A percentile compares a stretch with the other conserved stretches of the same genome.
These are phyloP conservation scores for Ephestia elutella DNA, from an alignment of 1,140 invertebrate species.

Conservation along the genomic window DNA sequence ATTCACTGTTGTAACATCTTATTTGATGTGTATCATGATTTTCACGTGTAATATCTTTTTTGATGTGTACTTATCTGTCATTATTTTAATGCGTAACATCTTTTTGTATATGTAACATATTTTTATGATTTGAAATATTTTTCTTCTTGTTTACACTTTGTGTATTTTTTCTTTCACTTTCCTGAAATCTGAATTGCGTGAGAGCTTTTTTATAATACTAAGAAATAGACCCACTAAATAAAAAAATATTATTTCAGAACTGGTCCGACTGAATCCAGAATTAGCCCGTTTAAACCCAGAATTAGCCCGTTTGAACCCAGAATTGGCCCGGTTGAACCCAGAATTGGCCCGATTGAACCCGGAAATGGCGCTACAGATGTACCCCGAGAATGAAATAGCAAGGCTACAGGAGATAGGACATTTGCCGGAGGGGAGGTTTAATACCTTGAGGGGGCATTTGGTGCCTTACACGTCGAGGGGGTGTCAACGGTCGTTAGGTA, in stretches of 20 bases:
- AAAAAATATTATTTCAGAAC: constrained; percentile 22
- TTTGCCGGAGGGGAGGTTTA: constrained; percentile 48
- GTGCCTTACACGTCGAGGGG: constrained; percentile 41
- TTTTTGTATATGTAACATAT: too few species aligned
- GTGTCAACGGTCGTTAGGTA: constrained; percentile 44
- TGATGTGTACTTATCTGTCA: too few species aligned
- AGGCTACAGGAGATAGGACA: constrained; percentile 39
- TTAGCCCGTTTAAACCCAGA: constrained; percentile 37
- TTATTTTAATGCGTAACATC: too few species aligned
- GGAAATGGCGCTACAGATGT: constrained; percentile 35
- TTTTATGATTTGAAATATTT: too few species aligned
- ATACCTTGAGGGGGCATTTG: constrained; percentile 55
- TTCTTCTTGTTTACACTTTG: too few species aligned
- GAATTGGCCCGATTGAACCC: constrained; percentile 33
- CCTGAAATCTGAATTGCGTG: too few species aligned
- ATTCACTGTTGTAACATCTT: too few species aligned
- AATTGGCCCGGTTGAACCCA: constrained; percentile 33
- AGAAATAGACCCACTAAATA: too few species aligned
- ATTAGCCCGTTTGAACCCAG: constrained; percentile 32
- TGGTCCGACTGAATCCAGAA: constrained; percentile 38
- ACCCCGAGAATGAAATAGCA: constrained; percentile 40
- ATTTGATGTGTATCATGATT: too few species aligned
- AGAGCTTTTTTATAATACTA: too few species aligned
- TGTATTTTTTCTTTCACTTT: too few species aligned
- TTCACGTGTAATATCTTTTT: too few species aligned